Evolutionary conservation across 2,113 vertebrate species (phyloP), one percentile per base, ranked within the genome.

Genomic region (Oncorhynchus mykiss): DNA sequence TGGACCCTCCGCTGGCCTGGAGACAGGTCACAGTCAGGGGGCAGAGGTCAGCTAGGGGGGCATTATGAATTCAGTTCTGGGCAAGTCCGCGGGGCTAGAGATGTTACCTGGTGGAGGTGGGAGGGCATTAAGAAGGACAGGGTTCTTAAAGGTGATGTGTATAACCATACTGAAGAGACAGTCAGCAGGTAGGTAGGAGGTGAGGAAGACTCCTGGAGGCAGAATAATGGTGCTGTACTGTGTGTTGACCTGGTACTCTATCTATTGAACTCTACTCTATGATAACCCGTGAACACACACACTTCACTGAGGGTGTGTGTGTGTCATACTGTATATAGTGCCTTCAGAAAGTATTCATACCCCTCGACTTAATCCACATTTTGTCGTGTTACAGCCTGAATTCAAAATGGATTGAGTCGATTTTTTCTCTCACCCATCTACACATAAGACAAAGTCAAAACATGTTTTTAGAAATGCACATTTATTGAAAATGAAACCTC

Each of bases 111-210:
- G 45, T 22, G 59, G 82, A 76, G 64, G 68, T 64, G 71, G 66
- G 16, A 27, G 27, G 67, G 31, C 29, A 31, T 69, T 45, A 70
- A 71, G 76, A 73, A 62, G 78, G 70, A 75, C n/a, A 31, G 80
- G 83, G 78, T 87, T 81, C 39, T 75, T 71, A 73, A 72, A 85
- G 85, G 85, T 86, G 82, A 86, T 78, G 76, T 4, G 60, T 0
- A 82, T 84, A 82, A 87, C 51, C 84, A 85, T 82, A 80, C 1
- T 27, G 71, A 68, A 80, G 73, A 54, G 48, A 72, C 48, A 7
- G 72, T 89, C 86, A 89, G 87, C 88, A 84, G 51, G 71, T 25
- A 64, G 60, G 24, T 25, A 16, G 60, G 24, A 9, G 51, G 51
- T 13, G 20, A n/a, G 59, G 59, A 62, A 16, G 59, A 22, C 59